Evolutionary conservation across 2,113 vertebrate genomes (phyloP).

Genomic region (Sander lucioperca): DNA sequence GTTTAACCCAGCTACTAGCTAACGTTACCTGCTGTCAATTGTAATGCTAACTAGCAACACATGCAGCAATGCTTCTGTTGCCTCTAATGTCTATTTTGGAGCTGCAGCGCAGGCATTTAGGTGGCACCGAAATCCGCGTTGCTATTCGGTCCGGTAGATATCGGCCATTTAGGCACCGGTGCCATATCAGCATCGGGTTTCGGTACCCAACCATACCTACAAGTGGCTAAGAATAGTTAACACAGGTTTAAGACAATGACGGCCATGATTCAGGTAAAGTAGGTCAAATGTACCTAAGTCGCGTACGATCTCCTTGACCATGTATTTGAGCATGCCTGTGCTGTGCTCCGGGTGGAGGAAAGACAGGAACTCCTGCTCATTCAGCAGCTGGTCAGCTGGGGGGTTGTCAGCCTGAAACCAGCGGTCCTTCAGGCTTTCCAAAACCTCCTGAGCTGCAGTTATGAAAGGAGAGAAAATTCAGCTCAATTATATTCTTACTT

Average conservation of each 20-base stretch:
- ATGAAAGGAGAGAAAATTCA: neutral
- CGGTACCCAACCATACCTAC: no score
- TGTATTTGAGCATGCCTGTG: constrained; percentile 94
- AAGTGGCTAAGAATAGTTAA: neutral
- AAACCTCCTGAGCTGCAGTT: constrained; percentile 92
- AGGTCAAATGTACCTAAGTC: constrained; percentile 87
- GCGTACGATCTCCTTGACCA: constrained; percentile 95
- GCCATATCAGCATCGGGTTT: no score
- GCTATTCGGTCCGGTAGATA: no score
- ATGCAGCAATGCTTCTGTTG: no score
- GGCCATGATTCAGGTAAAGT: neutral
- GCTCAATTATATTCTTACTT: neutral
- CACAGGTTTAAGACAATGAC: neutral
- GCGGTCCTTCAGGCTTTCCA: constrained; percentile 96
- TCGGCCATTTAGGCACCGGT: no score
- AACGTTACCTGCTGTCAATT: no score
- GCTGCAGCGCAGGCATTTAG: no score
- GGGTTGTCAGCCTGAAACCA: constrained; percentile 98
- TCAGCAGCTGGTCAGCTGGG: constrained; percentile 90
- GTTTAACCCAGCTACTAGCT: no score
- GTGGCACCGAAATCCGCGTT: no score
- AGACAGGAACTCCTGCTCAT: constrained; percentile 93
- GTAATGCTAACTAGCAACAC: no score
- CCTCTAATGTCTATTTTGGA: no score
- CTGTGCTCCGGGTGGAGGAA: constrained; percentile 98